Evolutionary conservation across 1,140 invertebrate genomes (phyloP).

Genomic region (Probaryconus sp.): DNA sequence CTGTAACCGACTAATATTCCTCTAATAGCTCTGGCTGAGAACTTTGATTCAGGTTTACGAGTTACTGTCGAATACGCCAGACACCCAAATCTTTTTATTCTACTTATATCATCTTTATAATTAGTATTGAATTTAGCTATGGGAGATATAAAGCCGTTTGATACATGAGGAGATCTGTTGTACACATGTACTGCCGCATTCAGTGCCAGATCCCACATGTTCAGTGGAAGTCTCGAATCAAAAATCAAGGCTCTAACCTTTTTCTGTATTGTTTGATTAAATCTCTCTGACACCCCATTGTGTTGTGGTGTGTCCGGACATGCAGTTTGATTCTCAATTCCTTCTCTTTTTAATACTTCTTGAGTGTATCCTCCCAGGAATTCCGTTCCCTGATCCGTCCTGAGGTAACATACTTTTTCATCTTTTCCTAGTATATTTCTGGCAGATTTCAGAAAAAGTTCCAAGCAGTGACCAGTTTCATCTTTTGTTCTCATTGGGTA

Average conservation of each 20-base stretch:
- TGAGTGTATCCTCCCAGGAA: slow-evolving; percentile 1
- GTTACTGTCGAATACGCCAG: slow-evolving; percentile 6
- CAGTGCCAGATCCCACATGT: slow-evolving; percentile 64
- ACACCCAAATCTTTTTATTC: slow-evolving; percentile 18
- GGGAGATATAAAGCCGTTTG: too few species aligned
- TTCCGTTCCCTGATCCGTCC: slow-evolving; percentile 18
- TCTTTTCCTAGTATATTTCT: slow-evolving; percentile 16
- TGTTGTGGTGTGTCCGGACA: slow-evolving; percentile 60
- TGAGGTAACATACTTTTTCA: slow-evolving; percentile 20
- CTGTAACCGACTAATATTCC: neutral
- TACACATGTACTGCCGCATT: slow-evolving; percentile 41
- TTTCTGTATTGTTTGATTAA: slow-evolving; percentile 63
- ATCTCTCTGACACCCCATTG: slow-evolving; percentile 27
- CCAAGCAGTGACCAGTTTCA: too few species aligned
- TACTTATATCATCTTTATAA: slow-evolving; percentile 3
- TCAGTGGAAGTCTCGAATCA: slow-evolving; percentile 50
- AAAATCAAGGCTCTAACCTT: slow-evolving; percentile 58
- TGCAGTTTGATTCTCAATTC: slow-evolving; percentile 4
- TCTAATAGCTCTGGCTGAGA: neutral
- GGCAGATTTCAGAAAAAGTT: too few species aligned
- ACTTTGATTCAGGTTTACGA: neutral
- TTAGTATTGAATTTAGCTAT: slow-evolving; percentile 42
- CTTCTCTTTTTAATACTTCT: neutral
- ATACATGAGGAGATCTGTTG: too few species aligned
- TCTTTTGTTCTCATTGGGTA: slow-evolving; percentile 21